Conservation (phyloP, 1,140 invertebrate genomes). For the Scaptodrosophila lebanonensis region DNA sequence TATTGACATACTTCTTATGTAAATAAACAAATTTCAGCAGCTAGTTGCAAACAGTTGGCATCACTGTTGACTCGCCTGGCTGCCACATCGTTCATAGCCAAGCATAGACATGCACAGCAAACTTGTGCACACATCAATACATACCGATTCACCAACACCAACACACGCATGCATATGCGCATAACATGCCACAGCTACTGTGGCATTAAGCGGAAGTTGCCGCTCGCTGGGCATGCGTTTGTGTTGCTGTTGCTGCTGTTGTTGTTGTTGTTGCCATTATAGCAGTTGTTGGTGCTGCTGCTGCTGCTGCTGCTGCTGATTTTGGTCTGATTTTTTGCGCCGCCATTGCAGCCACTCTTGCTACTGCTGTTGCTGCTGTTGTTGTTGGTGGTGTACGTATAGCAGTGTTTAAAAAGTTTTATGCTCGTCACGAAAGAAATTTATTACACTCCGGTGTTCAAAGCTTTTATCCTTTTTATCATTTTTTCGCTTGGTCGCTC, state of each 20-base stretch:
- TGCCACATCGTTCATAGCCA: slow-evolving; percentile 3
- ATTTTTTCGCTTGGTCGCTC: not conserved
- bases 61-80: no score
- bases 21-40: no score
- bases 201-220: slow-evolving; percentile 69
- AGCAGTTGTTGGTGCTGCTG: slow-evolving; percentile 11
- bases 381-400: slow-evolving; percentile 20
- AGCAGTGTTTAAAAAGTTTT: slow-evolving; percentile 74
- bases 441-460: slow-evolving; percentile 76
- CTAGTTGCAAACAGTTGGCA: slow-evolving; percentile 22
- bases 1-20: no score
- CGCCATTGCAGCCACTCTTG: no score
- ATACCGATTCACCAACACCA: no score
- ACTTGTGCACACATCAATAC: not conserved
- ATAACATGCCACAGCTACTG: slow-evolving; percentile 31
- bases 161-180: slow-evolving; percentile 53
- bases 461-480: slow-evolving; percentile 73
- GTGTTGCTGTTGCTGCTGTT: slow-evolving; percentile 44
- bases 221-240: slow-evolving; percentile 63
- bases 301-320: not conserved
- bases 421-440: slow-evolving; percentile 76
- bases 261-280: slow-evolving; percentile 32
- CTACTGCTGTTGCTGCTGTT: not conserved
- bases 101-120: no score
- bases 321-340: no score